Conservation (phyloP, 2,888 invertebrate genomes). For the Ommatoiulus sabulosus region DNA sequence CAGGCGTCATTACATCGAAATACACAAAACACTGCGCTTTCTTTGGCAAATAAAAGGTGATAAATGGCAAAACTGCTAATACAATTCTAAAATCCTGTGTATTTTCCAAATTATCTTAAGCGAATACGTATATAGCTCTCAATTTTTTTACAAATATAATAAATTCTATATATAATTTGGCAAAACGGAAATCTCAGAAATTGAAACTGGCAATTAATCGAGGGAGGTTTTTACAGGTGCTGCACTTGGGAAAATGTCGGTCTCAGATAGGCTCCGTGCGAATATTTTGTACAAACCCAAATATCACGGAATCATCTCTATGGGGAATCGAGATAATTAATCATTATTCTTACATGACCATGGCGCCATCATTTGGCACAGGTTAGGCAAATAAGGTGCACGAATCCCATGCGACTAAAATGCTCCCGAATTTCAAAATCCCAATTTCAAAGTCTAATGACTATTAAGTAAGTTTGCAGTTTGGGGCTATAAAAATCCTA, state of each 20-base stretch:
- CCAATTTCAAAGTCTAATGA: neutral
- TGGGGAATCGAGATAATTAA: too few relatives aligned
- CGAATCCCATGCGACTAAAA: neutral
- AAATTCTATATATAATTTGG: slow-evolving; percentile 38
- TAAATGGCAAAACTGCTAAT: slow-evolving; percentile 8
- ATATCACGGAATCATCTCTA: neutral
- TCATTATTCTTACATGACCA: too few relatives aligned
- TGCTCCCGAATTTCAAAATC: neutral
- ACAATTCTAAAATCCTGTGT: neutral
- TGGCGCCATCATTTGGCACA: too few relatives aligned
- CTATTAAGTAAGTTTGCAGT: neutral
- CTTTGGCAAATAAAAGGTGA: slow-evolving; percentile 21
- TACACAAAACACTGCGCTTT: neutral
- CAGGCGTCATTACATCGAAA: neutral
- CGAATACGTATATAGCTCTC: slow-evolving; percentile 14
- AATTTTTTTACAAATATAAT: neutral
- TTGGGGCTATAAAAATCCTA: slow-evolving; percentile 11
- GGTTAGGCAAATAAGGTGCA: too few relatives aligned
- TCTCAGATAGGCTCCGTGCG: neutral
- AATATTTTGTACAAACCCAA: neutral
- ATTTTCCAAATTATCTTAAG: slow-evolving; percentile 2
- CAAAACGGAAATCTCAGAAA: slow-evolving; percentile 8
- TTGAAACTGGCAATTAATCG: neutral
- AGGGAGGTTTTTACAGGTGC: neutral
- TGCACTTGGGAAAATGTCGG: neutral